Base-by-base conservation (phyloP, 2,113 vertebrate species). In the Brachypodius melanocephalos region DNA sequence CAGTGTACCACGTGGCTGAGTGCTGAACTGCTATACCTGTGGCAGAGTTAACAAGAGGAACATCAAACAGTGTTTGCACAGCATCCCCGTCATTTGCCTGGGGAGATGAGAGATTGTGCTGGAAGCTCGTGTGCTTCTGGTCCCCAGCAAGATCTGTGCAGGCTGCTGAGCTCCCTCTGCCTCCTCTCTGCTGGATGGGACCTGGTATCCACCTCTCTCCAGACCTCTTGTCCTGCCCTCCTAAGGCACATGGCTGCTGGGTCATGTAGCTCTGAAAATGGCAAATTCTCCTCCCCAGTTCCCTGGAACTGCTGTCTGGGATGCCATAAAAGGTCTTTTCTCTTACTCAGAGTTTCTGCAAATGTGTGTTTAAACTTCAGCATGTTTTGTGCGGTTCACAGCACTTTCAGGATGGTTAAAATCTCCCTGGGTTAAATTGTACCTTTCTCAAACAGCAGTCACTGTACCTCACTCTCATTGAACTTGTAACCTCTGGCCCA, bases 181-280 rank as follows among this genome's bases (percentile, higher is more conserved):
- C 8, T 71, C 10, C 51, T 78, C 67, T 7, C 2, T 71, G 14
- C 22, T 32, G 55, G 10, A 43, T 8, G 5, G 12, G 15, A 52
- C 46, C 16, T 71, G 65, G 43, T 57, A 31, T 18, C 8, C 28
- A 12, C 17, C 12, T 61, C 45, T 79, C 31, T 51, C 31, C 59
- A 69, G 61, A 63, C 17, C 16, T 42, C 38, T 82, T 3, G 0
- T 67, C 31, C 42, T 75, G 12, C 46, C 17, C 24, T 85, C 57
- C 43, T 58, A 38, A 68, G 51, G 25, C 34, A 21, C 1, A 1
- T 3, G 1, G 17, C 34, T 69, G 59, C 61, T 78, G 57, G 24
- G 18, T 68, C 10, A 15, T 0, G 0, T 17, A 42, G 54, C 42
- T 86, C n/a, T 61, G 72, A 36, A 57, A 58, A 12, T 6, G 32